phyloP scores from a whole-genome alignment of 2,797 vertebrate species.

The Dryobates pubescens region DNA sequence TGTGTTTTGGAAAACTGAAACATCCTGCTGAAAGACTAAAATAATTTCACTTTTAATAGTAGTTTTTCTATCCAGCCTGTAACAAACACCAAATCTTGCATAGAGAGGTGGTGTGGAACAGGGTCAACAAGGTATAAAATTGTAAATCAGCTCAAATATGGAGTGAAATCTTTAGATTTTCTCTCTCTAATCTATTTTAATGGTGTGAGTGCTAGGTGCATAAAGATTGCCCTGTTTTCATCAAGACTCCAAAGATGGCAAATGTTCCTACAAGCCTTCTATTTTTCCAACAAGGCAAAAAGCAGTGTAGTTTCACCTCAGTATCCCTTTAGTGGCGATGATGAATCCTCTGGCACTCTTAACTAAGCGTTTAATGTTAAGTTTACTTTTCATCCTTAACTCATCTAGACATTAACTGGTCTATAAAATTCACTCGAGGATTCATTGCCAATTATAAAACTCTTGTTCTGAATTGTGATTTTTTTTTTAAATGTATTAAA shows the following conservation, averaged over 20 bases:
- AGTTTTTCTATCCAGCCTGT: background rate
- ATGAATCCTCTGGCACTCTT: conserved; percentile 68
- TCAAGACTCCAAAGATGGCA: background rate
- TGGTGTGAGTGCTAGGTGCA: conserved; percentile 25
- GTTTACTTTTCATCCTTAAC: conserved; percentile 64
- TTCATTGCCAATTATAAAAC: conserved; percentile 65
- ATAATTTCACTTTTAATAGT: background rate
- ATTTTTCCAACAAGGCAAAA: conserved; percentile 33
- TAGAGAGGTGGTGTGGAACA: conserved; percentile 8
- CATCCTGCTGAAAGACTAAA: background rate
- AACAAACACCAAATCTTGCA: conserved; percentile 34
- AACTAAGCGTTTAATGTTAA: conserved; percentile 69
- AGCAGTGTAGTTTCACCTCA: background rate
- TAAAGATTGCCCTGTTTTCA: conserved; percentile 34
- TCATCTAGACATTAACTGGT: conserved; percentile 66
- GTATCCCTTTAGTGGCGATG: conserved; percentile 6
- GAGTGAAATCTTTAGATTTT: background rate
- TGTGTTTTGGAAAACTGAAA: background rate
- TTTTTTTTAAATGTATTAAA: conserved; percentile 27
- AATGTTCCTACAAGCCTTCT: conserved; percentile 51
- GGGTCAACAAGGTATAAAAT: background rate
- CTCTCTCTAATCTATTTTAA: background rate
- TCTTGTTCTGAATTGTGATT: conserved; percentile 36
- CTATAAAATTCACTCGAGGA: conserved; percentile 64
- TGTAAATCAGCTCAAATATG: background rate